A percentile compares a stretch with the other conserved stretches of the same genome.
These are phyloP conservation scores for Coenobita brevimanus DNA, from an alignment of 1,140 invertebrate genomes.

Conservation along the genomic window DNA sequence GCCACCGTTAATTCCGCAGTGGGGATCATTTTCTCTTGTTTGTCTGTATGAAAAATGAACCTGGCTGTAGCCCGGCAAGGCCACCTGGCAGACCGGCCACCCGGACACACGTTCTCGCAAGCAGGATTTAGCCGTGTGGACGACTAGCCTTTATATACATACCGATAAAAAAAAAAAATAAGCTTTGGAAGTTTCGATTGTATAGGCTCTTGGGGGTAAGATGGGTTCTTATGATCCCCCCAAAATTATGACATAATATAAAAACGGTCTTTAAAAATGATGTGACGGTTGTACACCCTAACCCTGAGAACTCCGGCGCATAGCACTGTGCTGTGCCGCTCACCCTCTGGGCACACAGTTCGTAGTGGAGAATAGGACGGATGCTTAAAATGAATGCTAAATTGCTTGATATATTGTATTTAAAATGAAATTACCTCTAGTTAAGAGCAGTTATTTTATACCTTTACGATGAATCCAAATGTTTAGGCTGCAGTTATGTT, in stretches of 20 bases:
- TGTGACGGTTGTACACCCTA: constrained; percentile 33
- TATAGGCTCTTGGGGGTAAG: no score
- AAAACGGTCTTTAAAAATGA: constrained; percentile 31
- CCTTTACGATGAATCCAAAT: constrained; percentile 32
- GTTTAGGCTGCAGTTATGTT: constrained; percentile 14
- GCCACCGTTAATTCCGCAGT: background rate
- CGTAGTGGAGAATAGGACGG: constrained; percentile 35
- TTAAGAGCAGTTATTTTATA: constrained; percentile 17
- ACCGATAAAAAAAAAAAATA: no score
- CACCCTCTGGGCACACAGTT: constrained; percentile 7
- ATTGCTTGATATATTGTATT: constrained; percentile 21
- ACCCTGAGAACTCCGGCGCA: constrained; percentile 39
- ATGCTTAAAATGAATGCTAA: constrained; percentile 40
- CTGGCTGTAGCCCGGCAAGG: background rate
- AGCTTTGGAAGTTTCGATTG: no score
- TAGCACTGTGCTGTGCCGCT: constrained; percentile 27
- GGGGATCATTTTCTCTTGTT: constrained; percentile 19
- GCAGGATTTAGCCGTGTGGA: no score
- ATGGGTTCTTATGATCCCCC: constrained; percentile 39
- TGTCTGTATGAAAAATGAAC: constrained; percentile 23
- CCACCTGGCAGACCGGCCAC: background rate
- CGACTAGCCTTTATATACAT: no score
- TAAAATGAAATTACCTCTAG: background rate
- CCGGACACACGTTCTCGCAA: no score
- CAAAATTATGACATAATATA: background rate